Evolutionary conservation across 2,888 invertebrate genomes (phyloP), one percentile per base, ranked within the genome.

Genomic region (Perdita meconis): DNA sequence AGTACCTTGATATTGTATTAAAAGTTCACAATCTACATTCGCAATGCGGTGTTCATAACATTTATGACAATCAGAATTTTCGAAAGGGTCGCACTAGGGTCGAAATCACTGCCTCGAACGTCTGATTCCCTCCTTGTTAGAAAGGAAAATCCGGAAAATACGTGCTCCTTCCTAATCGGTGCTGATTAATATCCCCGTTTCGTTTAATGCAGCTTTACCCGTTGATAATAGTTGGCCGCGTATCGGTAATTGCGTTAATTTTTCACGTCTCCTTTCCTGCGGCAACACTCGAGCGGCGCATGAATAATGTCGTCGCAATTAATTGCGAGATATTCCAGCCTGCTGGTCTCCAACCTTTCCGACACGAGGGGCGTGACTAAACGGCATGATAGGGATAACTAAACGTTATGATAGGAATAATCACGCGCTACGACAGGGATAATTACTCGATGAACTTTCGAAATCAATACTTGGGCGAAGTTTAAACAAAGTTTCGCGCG

Each of bases 241-340:
- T 74, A 75, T 75, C 75, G 65, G 53, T 74, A 74, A 76, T 76
- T 67, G 56, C 57, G 56, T 55, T 61, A 69, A 59, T 77, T 64
- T 77, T 69, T 77, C 69, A 77, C 63, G 19, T 36, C 57, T 63
- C 53, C 59, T 61, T 68, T 53, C 63, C 69, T 57, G 55, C 59
- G 26, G 61, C 10, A 50, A 26, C 61, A 38, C 44, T 53, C 57
- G 59, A 38, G 40, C 44, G 51, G 30, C 59, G 61, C 42, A 50
- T 74, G 76, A 77, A 64, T 69, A 77, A 77, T 77, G 77, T 47
- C 38, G n/a, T 44, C 12, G 38, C 77, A 57, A 77, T 77, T 77
- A 77, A 77, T 77, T 59, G 56, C 63, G 53, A 38, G 68, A 55
- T 59, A 34, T 30, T n/a, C n/a, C 30, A 1, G 40, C 34, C 2